A percentile compares a stretch with the other conserved stretches of the same genome.
Evolutionary conservation across 2,797 vertebrate genomes (phyloP).

Genomic region (Sebastiscus tertius): DNA sequence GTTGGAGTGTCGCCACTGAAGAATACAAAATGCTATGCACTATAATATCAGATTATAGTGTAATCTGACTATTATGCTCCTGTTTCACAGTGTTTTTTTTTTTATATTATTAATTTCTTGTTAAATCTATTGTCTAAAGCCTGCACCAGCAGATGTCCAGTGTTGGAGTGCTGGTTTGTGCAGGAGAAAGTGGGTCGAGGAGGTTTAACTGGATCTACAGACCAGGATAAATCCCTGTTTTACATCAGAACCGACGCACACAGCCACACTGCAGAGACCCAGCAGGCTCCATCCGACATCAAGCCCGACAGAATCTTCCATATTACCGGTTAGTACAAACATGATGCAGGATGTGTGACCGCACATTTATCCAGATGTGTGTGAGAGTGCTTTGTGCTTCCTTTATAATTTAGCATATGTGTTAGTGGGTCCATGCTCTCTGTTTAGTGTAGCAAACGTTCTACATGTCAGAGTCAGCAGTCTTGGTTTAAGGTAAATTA

Average conservation of each 20-base stretch:
- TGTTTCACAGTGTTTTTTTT: neutral
- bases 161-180: slow-evolving; percentile 85
- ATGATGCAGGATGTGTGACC: neutral
- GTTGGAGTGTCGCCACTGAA: neutral
- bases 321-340: slow-evolving; percentile 72
- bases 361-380: neutral
- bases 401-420: neutral
- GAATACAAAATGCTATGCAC: neutral
- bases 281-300: slow-evolving; percentile 50
- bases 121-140: slow-evolving; percentile 4
- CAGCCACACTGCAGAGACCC: neutral
- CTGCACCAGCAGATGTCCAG: slow-evolving; percentile 64
- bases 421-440: neutral
- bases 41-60: rapidly evolving
- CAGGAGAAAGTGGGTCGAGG: slow-evolving; percentile 70
- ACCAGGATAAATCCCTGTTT: slow-evolving; percentile 79
- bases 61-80: neutral
- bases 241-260: slow-evolving; percentile 51
- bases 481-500: neutral
- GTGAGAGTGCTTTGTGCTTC: neutral
- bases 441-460: neutral
- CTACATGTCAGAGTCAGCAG: neutral
- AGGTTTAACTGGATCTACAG: slow-evolving; percentile 68
- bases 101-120: rapidly evolving
- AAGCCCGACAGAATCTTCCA: slow-evolving; percentile 67